These are phyloP conservation scores for sheep (Ovis aries) DNA, from an alignment of 2,113 vertebrate genomes.

Conservation along the genomic window ARS-UI_Ramb_v3.0 NC_056071.1:14255001-14255500, in stretches of 20 bases:
- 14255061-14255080: background rate
- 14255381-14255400: background rate
- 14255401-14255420: background rate
- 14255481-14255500: background rate
- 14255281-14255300: no score
- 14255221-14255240: no score
- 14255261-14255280: background rate
- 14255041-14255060: background rate
- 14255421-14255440: background rate
- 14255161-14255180: no score
- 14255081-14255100: background rate
- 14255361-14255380: background rate
- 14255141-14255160: background rate
- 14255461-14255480: background rate
- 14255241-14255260: background rate
- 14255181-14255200: background rate
- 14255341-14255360: background rate
- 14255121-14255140: background rate
- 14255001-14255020: background rate
- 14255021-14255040: background rate
- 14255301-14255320: no score
- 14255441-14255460: rapidly evolving
- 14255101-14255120: background rate
- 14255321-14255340: rapidly evolving
- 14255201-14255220: background rate